Percentiles rank a stretch among this genome's conserved stretches.
These are phyloP conservation scores for Rhaphigaster nebulosa DNA, from an alignment of 2,888 invertebrate genomes.

Conservation along the genomic window DNA sequence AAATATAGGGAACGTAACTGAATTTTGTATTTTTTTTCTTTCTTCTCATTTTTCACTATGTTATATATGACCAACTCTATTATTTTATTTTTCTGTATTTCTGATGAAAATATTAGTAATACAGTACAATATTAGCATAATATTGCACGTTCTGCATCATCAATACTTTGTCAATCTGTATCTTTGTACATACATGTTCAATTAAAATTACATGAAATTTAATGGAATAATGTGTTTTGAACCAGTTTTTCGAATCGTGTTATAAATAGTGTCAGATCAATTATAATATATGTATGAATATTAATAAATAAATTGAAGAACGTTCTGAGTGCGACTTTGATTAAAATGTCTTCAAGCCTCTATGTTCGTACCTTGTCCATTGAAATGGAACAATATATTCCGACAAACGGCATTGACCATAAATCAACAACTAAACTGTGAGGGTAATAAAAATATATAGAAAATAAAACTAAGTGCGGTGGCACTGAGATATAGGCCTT, in stretches of 20 bases:
- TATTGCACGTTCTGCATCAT: no score
- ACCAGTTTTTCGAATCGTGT: not conserved
- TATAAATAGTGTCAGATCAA: not conserved
- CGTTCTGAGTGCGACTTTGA: not conserved
- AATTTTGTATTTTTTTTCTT: no score
- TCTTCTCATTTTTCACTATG: no score
- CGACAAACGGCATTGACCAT: not conserved
- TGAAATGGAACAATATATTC: not conserved
- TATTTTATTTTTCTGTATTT: no score
- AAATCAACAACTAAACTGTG: constrained; percentile 16
- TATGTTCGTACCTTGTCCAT: not conserved
- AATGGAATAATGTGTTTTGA: not conserved
- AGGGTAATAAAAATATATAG: not conserved
- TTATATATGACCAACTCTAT: no score
- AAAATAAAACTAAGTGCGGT: not conserved
- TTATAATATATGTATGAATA: not conserved
- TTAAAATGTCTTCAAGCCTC: not conserved
- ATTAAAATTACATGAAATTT: not conserved
- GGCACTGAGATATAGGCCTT: not conserved
- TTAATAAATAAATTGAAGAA: not conserved
- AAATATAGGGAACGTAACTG: no score
- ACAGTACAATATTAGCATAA: no score
- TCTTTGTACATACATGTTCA: not conserved
- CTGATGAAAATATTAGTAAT: no score
- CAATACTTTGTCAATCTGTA: no score